A percentile compares a stretch with the other conserved stretches of the same genome.
These are phyloP conservation scores for Elaeidobius kamerunicus DNA, from an alignment of 2,888 invertebrate genomes.

Conservation along the genomic window DNA sequence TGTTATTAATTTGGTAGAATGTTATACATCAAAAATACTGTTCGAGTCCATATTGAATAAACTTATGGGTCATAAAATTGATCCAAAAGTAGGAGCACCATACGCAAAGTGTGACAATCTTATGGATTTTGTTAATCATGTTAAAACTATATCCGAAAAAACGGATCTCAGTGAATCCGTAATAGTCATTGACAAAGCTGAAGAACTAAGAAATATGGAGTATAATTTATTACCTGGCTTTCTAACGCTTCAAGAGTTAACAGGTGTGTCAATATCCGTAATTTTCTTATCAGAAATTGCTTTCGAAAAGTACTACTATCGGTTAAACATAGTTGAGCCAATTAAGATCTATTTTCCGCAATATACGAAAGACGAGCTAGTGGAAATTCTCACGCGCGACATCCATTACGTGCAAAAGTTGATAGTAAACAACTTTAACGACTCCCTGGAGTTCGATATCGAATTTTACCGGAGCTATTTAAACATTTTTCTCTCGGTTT, in stretches of 20 bases:
- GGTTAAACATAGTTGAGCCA: conserved; percentile 68
- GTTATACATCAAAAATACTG: conserved; percentile 71
- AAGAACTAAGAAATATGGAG: conserved; percentile 73
- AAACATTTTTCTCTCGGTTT: conserved; percentile 79
- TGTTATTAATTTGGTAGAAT: conserved; percentile 77
- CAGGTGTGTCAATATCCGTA: conserved; percentile 67
- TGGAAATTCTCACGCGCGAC: conserved; percentile 51
- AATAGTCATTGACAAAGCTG: conserved; percentile 77
- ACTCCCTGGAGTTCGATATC: conserved; percentile 38
- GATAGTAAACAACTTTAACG: conserved; percentile 35
- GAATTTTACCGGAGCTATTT: conserved; percentile 76
- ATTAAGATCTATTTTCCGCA: conserved; percentile 75
- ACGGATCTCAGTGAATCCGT: conserved; percentile 55
- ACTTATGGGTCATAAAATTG: conserved; percentile 50
- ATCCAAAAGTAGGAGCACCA: conserved; percentile 46
- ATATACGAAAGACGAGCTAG: conserved; percentile 70
- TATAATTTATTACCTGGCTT: conserved; percentile 70
- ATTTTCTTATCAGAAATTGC: conserved; percentile 74
- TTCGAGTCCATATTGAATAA: conserved; percentile 71
- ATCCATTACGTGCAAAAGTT: conserved; percentile 42
- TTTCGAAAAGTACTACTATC: conserved; percentile 76
- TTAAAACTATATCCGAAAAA: conserved; percentile 31
- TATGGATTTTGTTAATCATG: conserved; percentile 58
- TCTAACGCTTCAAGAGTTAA: conserved; percentile 70
- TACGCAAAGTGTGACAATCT: conserved; percentile 64